Conservation (phyloP, 1,140 invertebrate species). For the Polyergus mexicanus region DNA sequence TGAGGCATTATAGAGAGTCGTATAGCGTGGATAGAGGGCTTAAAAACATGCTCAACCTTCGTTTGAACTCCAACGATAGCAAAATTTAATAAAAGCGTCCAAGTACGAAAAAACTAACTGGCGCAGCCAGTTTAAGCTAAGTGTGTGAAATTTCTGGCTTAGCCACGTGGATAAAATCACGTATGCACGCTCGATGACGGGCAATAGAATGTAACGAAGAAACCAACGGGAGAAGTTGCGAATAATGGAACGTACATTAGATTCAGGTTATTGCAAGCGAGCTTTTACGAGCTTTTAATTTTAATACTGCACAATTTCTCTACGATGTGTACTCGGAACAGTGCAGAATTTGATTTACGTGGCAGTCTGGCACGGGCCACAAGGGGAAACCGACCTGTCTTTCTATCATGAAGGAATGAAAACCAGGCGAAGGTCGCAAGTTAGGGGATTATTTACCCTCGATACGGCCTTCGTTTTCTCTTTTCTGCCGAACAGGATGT, state of each 20-base stretch:
- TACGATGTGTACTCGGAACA: background rate
- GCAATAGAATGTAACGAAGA: background rate
- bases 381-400: background rate
- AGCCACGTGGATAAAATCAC: background rate
- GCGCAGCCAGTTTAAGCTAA: too few species aligned
- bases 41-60: slow-evolving; percentile 9
- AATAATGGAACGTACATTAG: background rate
- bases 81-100: background rate
- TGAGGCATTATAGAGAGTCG: background rate
- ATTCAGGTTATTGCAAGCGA: background rate
- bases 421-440: background rate
- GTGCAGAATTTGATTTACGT: background rate
- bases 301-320: too few species aligned
- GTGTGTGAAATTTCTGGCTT: too few species aligned
- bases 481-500: background rate
- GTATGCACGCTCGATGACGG: background rate
- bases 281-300: background rate
- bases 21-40: background rate
- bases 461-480: background rate
- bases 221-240: background rate
- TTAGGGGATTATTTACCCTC: background rate
- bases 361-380: background rate
- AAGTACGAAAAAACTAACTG: background rate
- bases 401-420: background rate
- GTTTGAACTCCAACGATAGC: background rate